Conservation (phyloP, 2,113 vertebrate genomes). For the Neodontobutis hainanensis region DNA sequence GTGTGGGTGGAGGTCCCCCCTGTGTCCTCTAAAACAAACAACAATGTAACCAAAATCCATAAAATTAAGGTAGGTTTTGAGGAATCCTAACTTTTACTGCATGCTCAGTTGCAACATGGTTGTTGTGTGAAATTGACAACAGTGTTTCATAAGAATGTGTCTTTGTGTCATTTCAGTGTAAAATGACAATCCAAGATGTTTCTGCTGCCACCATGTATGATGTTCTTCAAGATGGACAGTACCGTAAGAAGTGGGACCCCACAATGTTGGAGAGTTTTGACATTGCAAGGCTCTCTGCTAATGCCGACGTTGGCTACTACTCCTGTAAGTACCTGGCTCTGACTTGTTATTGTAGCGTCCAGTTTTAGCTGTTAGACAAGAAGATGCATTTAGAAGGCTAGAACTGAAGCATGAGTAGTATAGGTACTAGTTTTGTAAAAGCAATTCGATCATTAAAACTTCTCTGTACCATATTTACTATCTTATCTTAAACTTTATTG, state of each 20-base stretch:
- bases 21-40: constrained; percentile 10
- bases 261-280: constrained; percentile 74
- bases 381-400: too few relatives aligned
- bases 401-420: too few relatives aligned
- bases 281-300: constrained; percentile 73
- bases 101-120: neutral
- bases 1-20: constrained; percentile 73
- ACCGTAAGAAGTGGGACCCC: constrained; percentile 75
- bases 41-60: constrained; percentile 65
- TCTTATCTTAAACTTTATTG: too few relatives aligned
- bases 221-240: constrained; percentile 73
- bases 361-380: constrained; percentile 2
- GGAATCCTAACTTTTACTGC: neutral
- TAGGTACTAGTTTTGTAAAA: too few relatives aligned
- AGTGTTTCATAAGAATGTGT: neutral
- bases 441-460: too few relatives aligned
- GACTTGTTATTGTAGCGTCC: neutral
- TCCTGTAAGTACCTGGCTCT: constrained; percentile 68
- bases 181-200: constrained; percentile 72
- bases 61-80: constrained; percentile 77
- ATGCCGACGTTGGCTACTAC: constrained; percentile 79
- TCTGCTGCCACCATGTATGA: constrained; percentile 78
- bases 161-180: constrained; percentile 60
- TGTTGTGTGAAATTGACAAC: neutral
- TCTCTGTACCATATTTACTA: too few relatives aligned